Evolutionary conservation across 2,888 invertebrate genomes (phyloP).

Genomic region (Rugalucina vietnamica): DNA sequence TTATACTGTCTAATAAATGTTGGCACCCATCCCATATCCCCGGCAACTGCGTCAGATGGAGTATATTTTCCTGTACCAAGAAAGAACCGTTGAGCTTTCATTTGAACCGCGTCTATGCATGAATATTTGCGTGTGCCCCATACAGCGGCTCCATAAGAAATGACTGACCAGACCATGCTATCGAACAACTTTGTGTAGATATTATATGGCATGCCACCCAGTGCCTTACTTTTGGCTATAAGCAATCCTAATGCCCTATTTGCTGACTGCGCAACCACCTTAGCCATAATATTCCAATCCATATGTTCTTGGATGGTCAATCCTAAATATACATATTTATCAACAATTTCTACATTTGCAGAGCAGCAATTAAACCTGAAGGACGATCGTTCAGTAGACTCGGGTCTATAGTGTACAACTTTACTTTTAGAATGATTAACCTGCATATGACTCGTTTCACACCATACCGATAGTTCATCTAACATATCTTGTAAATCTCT

Average conservation of each 20-base stretch:
- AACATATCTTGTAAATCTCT: slow-evolving; percentile 30
- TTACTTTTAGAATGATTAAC: slow-evolving; percentile 39
- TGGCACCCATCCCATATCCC: background rate
- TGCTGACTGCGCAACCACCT: slow-evolving; percentile 11
- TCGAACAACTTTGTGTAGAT: background rate
- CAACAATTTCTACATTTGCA: background rate
- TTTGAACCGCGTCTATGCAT: background rate
- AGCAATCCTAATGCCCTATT: slow-evolving; percentile 17
- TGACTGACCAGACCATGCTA: slow-evolving; percentile 2
- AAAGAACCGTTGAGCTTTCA: background rate
- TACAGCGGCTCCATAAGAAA: background rate
- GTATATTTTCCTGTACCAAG: background rate
- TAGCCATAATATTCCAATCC: slow-evolving; percentile 31
- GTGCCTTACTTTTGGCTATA: background rate
- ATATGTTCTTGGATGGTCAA: slow-evolving; percentile 15
- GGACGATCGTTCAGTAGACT: background rate
- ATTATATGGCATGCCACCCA: background rate
- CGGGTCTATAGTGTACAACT: slow-evolving; percentile 33
- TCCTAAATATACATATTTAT: slow-evolving; percentile 37
- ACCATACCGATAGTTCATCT: slow-evolving; percentile 29
- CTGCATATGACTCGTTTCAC: background rate
- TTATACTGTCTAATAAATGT: background rate
- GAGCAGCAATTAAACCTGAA: slow-evolving; percentile 22
- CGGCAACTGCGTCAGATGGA: background rate
- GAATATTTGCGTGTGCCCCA: background rate